Evolutionary conservation across 2,113 vertebrate genomes (phyloP).

Genomic region (Condylura cristata): DNA sequence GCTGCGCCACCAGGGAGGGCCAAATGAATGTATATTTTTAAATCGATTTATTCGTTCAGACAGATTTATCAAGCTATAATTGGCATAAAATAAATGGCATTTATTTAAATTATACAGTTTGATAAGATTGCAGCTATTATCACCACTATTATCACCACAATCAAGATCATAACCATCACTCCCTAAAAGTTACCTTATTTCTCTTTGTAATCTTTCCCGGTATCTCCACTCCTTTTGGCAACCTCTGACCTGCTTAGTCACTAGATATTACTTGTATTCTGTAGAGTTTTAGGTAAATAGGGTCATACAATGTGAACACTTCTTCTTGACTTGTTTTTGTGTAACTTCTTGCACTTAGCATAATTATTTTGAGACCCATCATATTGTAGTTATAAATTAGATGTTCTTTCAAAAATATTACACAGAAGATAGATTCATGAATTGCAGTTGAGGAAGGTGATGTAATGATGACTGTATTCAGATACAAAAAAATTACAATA

Average conservation of each 20-base stretch:
- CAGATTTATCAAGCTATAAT: neutral
- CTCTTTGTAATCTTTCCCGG: neutral
- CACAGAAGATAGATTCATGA: neutral
- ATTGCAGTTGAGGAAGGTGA: neutral
- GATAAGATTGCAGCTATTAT: neutral
- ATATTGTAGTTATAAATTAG: neutral
- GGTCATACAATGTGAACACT: neutral
- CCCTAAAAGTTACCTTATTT: neutral
- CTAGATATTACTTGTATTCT: neutral
- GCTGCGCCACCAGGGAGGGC: too few species aligned
- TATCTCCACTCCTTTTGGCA: neutral
- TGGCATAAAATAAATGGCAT: neutral
- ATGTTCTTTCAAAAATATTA: neutral
- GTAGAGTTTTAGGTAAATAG: neutral
- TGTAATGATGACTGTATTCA: neutral
- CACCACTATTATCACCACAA: neutral
- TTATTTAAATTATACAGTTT: slow-evolving; percentile 27
- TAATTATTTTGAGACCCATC: slow-evolving; percentile 29
- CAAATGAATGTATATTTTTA: neutral
- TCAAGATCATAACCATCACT: neutral
- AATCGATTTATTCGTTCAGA: neutral
- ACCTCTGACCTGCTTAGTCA: neutral
- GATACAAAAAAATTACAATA: neutral
- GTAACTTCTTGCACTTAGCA: slow-evolving; percentile 17
- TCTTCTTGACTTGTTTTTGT: neutral